Percentiles rank a stretch among this genome's conserved stretches.
These are phyloP conservation scores for Micoletzkya japonica DNA, from an alignment of 2,888 invertebrate species.

Conservation along the genomic window DNA sequence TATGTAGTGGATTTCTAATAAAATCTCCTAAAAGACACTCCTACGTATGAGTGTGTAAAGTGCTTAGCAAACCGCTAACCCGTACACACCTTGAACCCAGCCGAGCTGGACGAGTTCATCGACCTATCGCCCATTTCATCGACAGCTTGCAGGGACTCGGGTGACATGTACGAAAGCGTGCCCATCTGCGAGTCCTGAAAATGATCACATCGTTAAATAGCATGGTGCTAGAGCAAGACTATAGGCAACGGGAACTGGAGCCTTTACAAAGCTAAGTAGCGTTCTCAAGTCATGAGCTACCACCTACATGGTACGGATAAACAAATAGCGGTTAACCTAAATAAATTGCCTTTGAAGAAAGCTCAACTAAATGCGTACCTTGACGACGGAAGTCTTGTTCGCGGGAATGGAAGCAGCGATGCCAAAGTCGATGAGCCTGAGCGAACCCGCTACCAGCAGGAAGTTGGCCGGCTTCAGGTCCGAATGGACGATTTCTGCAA, in stretches of 20 bases:
- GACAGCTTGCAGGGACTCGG: constrained; percentile 76
- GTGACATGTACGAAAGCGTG: constrained; percentile 92
- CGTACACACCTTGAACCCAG: too few species aligned
- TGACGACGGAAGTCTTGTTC: constrained; percentile 82
- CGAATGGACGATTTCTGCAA: constrained; percentile 87
- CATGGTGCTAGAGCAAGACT: too few species aligned
- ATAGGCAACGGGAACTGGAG: neutral
- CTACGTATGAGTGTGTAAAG: too few species aligned
- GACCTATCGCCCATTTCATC: neutral
- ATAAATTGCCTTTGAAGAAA: neutral
- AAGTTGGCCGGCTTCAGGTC: constrained; percentile 97
- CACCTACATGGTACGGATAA: neutral
- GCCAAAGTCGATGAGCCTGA: constrained; percentile 96
- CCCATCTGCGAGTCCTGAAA: constrained; percentile 75
- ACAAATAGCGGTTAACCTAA: neutral
- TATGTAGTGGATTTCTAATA: neutral
- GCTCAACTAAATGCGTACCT: constrained; percentile 61
- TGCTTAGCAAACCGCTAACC: too few species aligned
- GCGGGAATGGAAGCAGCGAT: constrained; percentile 84
- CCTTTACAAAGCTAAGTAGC: neutral
- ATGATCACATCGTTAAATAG: neutral
- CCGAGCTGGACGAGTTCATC: too few species aligned
- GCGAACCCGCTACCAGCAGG: constrained; percentile 79
- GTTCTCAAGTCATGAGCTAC: neutral
- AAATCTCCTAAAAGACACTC: too few species aligned